Conservation (phyloP, 2,797 vertebrate genomes). For the Apogon talboti region DNA sequence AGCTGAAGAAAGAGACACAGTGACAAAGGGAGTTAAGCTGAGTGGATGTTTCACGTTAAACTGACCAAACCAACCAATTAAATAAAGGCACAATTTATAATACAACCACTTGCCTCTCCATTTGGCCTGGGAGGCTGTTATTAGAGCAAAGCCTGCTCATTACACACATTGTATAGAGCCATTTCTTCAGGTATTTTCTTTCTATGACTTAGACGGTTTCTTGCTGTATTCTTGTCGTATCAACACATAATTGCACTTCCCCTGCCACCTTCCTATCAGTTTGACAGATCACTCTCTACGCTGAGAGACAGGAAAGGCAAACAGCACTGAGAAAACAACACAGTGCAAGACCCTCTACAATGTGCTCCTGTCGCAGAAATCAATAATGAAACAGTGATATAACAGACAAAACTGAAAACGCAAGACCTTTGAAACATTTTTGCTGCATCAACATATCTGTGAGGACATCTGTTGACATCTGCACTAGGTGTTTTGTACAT, state of each 20-base stretch:
- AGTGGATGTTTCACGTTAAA: constrained; percentile 38
- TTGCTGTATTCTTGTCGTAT: constrained; percentile 47
- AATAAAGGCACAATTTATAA: constrained; percentile 25
- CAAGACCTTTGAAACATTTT: constrained; percentile 48
- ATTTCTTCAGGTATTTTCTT: constrained; percentile 1
- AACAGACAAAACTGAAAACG: constrained; percentile 50
- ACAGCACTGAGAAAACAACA: constrained; percentile 73
- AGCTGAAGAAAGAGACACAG: constrained; percentile 45
- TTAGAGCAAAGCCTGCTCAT: neutral
- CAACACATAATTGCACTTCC: constrained; percentile 75
- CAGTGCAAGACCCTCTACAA: constrained; percentile 57
- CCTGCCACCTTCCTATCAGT: constrained; percentile 76
- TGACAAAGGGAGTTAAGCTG: constrained; percentile 48
- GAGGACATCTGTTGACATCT: constrained; percentile 49
- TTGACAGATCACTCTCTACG: constrained; percentile 65
- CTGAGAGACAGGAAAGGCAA: constrained; percentile 78
- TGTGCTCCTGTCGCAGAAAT: constrained; percentile 49
- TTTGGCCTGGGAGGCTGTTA: constrained; percentile 10
- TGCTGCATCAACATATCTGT: constrained; percentile 61
- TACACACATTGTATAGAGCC: neutral
- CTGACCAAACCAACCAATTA: constrained; percentile 30
- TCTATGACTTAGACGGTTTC: constrained; percentile 7
- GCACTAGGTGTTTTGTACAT: constrained; percentile 15
- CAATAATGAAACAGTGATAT: constrained; percentile 53
- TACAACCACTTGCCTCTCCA: constrained; percentile 1